Evolutionary conservation across 2,888 invertebrate species (phyloP).

Genomic region (Harpalus rufipes): DNA sequence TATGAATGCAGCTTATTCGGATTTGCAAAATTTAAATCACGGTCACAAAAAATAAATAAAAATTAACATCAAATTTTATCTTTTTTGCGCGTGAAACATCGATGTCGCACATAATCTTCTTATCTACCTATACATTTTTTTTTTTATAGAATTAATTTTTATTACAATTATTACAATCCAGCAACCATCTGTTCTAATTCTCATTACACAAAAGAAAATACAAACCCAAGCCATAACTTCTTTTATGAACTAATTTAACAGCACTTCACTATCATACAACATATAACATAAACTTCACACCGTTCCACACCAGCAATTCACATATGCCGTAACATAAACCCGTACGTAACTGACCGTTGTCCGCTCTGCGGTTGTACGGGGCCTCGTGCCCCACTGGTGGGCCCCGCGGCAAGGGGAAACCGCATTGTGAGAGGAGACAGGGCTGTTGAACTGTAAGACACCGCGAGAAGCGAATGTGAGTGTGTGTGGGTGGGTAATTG

Average conservation of each 20-base stretch:
- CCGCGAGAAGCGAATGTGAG: not conserved
- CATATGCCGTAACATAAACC: slow-evolving; percentile 26
- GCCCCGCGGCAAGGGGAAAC: slow-evolving; percentile 23
- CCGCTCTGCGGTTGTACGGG: slow-evolving; percentile 19
- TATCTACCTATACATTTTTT: no score
- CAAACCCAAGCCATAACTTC: not conserved
- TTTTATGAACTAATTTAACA: not conserved
- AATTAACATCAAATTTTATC: no score
- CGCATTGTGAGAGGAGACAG: slow-evolving; percentile 4
- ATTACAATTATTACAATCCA: no score
- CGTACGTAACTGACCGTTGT: slow-evolving; percentile 38
- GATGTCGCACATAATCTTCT: no score
- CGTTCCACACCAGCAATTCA: not conserved
- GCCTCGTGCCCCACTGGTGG: slow-evolving; percentile 12
- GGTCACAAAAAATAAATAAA: no score
- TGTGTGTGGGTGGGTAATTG: not conserved
- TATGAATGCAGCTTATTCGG: no score
- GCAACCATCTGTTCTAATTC: no score
- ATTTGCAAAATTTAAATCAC: no score
- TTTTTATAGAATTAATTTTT: no score
- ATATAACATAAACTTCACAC: not conserved
- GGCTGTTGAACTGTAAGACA: slow-evolving; percentile 36
- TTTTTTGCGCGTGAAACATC: no score
- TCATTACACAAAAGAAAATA: not conserved
- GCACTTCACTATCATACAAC: not conserved